phyloP scores from a whole-genome alignment of 1,140 invertebrate genomes.

The Macrobrachium rosenbergii region DNA sequence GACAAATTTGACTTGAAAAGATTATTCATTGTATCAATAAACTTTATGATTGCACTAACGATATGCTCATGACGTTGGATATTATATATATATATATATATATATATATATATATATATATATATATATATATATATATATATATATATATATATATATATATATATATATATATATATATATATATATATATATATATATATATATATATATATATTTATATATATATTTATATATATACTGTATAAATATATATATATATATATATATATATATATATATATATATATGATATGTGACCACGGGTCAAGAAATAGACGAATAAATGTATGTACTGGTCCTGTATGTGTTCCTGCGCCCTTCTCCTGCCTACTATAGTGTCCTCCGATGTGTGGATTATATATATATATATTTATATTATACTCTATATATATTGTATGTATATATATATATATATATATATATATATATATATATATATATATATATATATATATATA shows the following conservation, averaged over 20 bases:
- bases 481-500: constrained; percentile 8
- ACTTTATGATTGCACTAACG: background rate
- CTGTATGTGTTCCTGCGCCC: too few relatives aligned
- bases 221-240: constrained; percentile 8
- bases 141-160: constrained; percentile 4
- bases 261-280: too few relatives aligned
- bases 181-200: constrained; percentile 1
- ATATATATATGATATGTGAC: too few relatives aligned
- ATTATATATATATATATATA: constrained; percentile 11
- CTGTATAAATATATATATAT: background rate
- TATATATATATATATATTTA: constrained; percentile 8
- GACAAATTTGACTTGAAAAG: too few relatives aligned
- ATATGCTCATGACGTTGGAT: background rate
- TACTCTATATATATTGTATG: background rate
- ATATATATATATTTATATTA: background rate
- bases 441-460: background rate
- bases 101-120: constrained; percentile 10
- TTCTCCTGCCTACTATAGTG: too few relatives aligned
- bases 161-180: background rate
- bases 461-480: constrained; percentile 15
- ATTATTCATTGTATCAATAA: too few relatives aligned
- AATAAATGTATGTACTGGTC: too few relatives aligned
- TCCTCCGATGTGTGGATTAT: too few relatives aligned
- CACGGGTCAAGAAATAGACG: too few relatives aligned
- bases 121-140: constrained; percentile 4